Conservation (phyloP, 2,797 vertebrate species). For the Catostomus latipinnis region DNA sequence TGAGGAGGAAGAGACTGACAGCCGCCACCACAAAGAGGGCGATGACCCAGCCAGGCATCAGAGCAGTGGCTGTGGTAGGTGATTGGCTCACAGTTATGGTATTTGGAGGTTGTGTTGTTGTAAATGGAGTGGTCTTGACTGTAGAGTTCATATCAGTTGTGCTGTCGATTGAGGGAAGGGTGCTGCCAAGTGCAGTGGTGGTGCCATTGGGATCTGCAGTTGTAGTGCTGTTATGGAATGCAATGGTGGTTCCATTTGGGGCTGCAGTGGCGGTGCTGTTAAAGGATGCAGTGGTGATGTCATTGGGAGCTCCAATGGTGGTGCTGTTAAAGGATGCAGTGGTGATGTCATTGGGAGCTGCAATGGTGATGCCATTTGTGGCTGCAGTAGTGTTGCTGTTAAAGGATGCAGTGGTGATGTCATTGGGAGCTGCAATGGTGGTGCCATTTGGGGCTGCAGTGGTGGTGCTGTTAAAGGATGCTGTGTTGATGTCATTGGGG, state of each 20-base stretch:
- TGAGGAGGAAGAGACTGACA: conserved; percentile 69
- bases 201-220: background rate
- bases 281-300: too few relatives aligned
- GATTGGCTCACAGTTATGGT: background rate
- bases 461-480: background rate
- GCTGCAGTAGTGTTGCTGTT: background rate
- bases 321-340: background rate
- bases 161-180: background rate
- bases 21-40: conserved; percentile 75
- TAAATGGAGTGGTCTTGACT: conserved; percentile 8
- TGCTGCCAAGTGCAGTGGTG: background rate
- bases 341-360: background rate
- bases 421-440: background rate
- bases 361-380: background rate
- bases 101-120: background rate
- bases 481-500: background rate
- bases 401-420: background rate
- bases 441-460: background rate
- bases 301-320: background rate
- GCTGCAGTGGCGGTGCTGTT: background rate
- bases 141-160: background rate
- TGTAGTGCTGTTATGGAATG: too few relatives aligned
- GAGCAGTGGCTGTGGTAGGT: background rate
- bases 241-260: too few relatives aligned
- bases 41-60: conserved; percentile 74